phyloP scores from a whole-genome alignment of 2,797 vertebrate species.

The Coracias cyanogaster region DNA sequence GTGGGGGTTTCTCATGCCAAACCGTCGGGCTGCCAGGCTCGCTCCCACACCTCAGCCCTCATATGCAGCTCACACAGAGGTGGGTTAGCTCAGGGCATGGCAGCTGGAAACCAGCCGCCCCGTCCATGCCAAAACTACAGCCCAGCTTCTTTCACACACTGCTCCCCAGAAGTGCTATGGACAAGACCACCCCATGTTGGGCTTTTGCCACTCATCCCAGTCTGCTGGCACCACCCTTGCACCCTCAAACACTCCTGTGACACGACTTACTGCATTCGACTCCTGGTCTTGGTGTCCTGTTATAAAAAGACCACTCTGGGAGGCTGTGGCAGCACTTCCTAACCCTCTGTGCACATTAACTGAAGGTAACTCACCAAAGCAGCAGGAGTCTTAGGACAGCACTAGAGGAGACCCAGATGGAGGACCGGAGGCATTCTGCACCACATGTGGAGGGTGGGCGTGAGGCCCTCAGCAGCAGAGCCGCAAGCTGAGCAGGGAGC shows the following conservation, averaged over 20 bases:
- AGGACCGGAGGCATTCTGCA: background rate
- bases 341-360: background rate
- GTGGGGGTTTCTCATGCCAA: background rate
- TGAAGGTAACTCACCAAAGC: background rate
- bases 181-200: accelerated
- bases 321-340: background rate
- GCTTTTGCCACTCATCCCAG: background rate
- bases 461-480: background rate
- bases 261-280: background rate
- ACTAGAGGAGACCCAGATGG: background rate
- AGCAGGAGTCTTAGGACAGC: background rate
- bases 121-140: background rate
- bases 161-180: accelerated
- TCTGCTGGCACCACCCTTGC: background rate
- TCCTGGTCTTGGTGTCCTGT: background rate
- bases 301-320: background rate
- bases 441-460: accelerated
- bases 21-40: accelerated
- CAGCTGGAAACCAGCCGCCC: background rate
- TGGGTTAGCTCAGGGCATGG: background rate
- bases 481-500: background rate
- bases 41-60: background rate
- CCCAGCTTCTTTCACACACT: background rate
- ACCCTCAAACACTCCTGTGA: background rate
- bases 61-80: accelerated